Base-by-base conservation (phyloP, 2,888 invertebrate species). In the Philhelius pedissequus region DNA sequence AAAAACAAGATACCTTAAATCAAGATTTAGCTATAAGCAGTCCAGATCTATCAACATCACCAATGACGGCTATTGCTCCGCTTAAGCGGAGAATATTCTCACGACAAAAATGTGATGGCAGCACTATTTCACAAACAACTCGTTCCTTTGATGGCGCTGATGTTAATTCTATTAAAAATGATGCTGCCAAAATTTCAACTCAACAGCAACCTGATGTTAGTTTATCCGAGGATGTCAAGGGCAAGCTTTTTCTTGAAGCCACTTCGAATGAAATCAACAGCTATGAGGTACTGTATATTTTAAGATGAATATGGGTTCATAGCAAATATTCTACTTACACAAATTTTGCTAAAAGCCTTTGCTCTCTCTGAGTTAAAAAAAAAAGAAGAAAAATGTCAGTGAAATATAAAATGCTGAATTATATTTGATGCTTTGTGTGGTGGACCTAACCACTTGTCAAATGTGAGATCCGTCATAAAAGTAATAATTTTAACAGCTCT, bases 1-100 rank as follows among this genome's bases (percentile, higher is more conserved):
- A 3, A 88, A 90, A 20, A 89, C 89, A 54, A 77, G 88, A 52
- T 80, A 88, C 50, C 88, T 89, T 27, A 86, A 89, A 35, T 89
- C 88, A 78, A 88, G 88, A 5, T 86, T 89, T 40, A 20, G 64
- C 86, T 13, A 69, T 73, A 22, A 86, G 86, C 20, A 86, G 81
- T 38, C 86, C 86, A 3, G 86, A 86, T 18, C 58, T 86, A 1
- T 73, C 86, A 52, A 81, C 73, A 8, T 48, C 80, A 15, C 69
- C 76, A 6, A 20, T 71, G n/a, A 50, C 66, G 4, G 30, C 68
- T 1, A 64, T 50, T 9, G 68, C 71, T 13, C 76, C 76, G 0
- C 30, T 81, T 4, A 80, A 77, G 30, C 62, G 76, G 22, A 68
- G 76, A 32, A 73, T 77, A 20, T 80, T 81, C 8, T 70, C 73